These are phyloP conservation scores for Cynodonichthys magdalenae DNA, from an alignment of 2,797 vertebrate genomes.

Conservation along the genomic window DNA sequence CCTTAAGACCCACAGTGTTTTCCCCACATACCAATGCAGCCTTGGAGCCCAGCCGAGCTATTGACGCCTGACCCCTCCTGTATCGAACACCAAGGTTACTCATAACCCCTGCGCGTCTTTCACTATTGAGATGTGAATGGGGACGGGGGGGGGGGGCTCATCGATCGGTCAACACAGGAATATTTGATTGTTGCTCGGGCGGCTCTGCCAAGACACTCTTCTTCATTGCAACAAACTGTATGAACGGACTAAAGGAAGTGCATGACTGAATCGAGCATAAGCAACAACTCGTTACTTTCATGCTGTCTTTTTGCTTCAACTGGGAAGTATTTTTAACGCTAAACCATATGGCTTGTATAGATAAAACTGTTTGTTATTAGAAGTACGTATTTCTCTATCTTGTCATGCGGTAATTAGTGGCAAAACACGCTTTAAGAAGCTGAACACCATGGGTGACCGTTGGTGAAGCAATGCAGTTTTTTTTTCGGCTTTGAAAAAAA, in stretches of 20 bases:
- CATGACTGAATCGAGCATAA: slow-evolving; percentile 1
- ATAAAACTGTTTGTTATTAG: slow-evolving; percentile 50
- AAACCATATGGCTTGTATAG: slow-evolving; percentile 35
- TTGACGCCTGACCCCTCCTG: slow-evolving; percentile 58
- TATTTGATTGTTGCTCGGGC: slow-evolving; percentile 68
- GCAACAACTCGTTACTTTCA: not conserved
- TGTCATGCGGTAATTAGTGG: slow-evolving; percentile 67
- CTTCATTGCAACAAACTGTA: slow-evolving; percentile 42
- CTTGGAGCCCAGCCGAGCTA: slow-evolving; percentile 64
- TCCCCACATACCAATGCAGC: slow-evolving; percentile 69
- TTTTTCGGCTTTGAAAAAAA: slow-evolving; percentile 64
- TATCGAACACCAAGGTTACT: slow-evolving; percentile 64
- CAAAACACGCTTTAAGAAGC: slow-evolving; percentile 50
- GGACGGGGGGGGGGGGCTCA: slow-evolving; percentile 63
- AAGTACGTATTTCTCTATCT: slow-evolving; percentile 36
- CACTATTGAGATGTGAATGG: slow-evolving; percentile 77
- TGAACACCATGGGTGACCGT: slow-evolving; percentile 49
- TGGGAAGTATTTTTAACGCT: slow-evolving; percentile 21
- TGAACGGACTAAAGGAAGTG: slow-evolving; percentile 30
- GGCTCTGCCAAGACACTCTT: slow-evolving; percentile 61
- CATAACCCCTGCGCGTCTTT: slow-evolving; percentile 72
- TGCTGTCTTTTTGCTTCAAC: slow-evolving; percentile 4
- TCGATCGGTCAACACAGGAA: slow-evolving; percentile 73
- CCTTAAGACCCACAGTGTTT: slow-evolving; percentile 68
- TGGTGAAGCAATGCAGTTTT: slow-evolving; percentile 59